phyloP scores from a whole-genome alignment of 1,140 invertebrate genomes.

The Hycleus cichorii region DNA sequence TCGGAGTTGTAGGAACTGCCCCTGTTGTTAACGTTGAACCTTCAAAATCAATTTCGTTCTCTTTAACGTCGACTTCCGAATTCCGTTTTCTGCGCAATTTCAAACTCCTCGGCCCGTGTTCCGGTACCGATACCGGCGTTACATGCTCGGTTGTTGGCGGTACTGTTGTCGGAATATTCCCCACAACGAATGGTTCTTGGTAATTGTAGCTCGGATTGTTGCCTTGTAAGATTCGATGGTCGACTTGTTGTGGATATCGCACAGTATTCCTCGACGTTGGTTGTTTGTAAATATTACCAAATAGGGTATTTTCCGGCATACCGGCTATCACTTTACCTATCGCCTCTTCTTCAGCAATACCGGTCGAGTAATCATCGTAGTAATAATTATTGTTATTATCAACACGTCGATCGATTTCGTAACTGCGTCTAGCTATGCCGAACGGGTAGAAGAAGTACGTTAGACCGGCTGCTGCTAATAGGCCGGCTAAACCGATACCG shows the following conservation, averaged over 20 bases:
- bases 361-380: slow-evolving; percentile 55
- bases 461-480: slow-evolving; percentile 61
- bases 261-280: slow-evolving; percentile 21
- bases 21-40: not conserved
- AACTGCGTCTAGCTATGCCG: slow-evolving; percentile 56
- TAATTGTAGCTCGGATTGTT: not conserved
- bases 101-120: slow-evolving; percentile 50
- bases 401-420: slow-evolving; percentile 53
- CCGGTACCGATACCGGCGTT: slow-evolving; percentile 50
- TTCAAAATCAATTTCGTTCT: slow-evolving; percentile 27
- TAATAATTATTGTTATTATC: slow-evolving; percentile 57
- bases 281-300: slow-evolving; percentile 21
- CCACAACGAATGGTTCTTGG: slow-evolving; percentile 44
- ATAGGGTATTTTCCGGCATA: slow-evolving; percentile 48
- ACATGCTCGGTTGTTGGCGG: slow-evolving; percentile 38
- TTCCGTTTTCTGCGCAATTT: slow-evolving; percentile 29
- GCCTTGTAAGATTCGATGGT: slow-evolving; percentile 18
- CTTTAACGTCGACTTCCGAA: slow-evolving; percentile 19
- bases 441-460: slow-evolving; percentile 72
- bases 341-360: slow-evolving; percentile 65
- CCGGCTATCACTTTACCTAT: slow-evolving; percentile 64
- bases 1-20: not conserved
- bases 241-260: slow-evolving; percentile 1
- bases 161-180: slow-evolving; percentile 47
- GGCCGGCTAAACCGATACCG: slow-evolving; percentile 63